Conservation (phyloP, 2,888 invertebrate genomes). For the Synergus itoensis region DNA sequence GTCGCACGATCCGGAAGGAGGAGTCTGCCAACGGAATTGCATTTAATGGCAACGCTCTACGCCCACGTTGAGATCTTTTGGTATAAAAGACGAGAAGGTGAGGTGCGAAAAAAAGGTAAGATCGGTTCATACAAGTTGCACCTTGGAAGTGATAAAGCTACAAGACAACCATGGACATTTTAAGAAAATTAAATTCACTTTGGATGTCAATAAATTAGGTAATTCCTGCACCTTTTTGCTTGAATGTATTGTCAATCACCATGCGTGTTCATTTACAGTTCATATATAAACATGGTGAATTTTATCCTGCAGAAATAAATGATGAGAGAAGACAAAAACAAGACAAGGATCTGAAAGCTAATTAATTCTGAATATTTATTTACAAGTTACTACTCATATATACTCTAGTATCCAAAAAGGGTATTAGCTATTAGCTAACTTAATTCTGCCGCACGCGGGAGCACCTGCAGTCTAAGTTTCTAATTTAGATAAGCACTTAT, state of each 20-base stretch:
- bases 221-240: too few species aligned
- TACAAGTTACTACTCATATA: too few species aligned
- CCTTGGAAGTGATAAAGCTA: neutral
- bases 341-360: too few species aligned
- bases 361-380: too few species aligned
- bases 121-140: neutral
- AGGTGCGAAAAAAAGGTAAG: constrained; percentile 41
- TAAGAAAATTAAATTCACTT: neutral
- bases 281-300: too few species aligned
- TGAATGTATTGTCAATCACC: too few species aligned
- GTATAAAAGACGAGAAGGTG: constrained; percentile 47
- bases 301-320: too few species aligned
- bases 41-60: constrained; percentile 68
- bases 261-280: too few species aligned
- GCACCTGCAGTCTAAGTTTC: constrained; percentile 33
- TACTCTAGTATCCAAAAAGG: too few species aligned
- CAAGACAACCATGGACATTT: neutral
- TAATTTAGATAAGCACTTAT: constrained; percentile 32
- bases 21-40: constrained; percentile 63
- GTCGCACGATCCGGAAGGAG: constrained; percentile 69
- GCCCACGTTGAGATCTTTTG: constrained; percentile 61
- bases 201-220: too few species aligned
- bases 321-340: too few species aligned
- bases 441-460: neutral
- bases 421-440: neutral